Base-by-base conservation (phyloP, 2,888 invertebrate genomes). In the Hydropsyche betteni region DNA sequence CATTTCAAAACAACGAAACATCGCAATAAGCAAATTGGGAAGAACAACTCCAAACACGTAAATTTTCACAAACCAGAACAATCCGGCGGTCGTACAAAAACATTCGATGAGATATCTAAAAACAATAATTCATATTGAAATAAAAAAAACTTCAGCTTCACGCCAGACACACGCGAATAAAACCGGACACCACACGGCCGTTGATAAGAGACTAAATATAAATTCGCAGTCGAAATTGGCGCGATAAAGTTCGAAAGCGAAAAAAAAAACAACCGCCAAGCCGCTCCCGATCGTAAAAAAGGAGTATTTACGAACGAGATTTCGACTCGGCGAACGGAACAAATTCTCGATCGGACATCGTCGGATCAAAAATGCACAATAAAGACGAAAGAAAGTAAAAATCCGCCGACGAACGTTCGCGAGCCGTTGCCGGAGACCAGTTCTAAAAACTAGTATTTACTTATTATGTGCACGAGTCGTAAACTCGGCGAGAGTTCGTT, bases 281-380 rank as follows among this genome's bases (percentile, higher is more conserved):
- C 16, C 64, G 64, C 64, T 64, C 5, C 64, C 36, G 64, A 36
- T 64, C 36, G 10, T 64, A 64, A 64, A 64, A 34, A 34, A 33
- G 64, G n/a, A 7, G n/a, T 24, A 12, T 16, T 24, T 10, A 61
- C 61, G 61, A 61, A 61, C 16, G 10, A 10, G 61, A 61, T 14
- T 61, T 14, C 33, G 16, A 61, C 2, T 4, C 5, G 7, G 55
- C 10, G 55, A 14, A 55, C 4, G 4, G 4, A 14, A 55, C 2
- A 14, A 53, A 53, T 53, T 5, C 53, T 0, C 7, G 53, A 53
- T 24, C n/a, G 33, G 7, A 61, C 16, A 61, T 61, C 61, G 61
- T 5, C 33, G 10, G 61, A 61, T 61, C 33, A 61, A 61, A 61
- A 24, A 61, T 61, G 5, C 61, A 61, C n/a, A 51, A 24, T 16